These are phyloP conservation scores for Drosophila prosaltans DNA, from an alignment of 1,140 invertebrate species.

Conservation along the genomic window DNA sequence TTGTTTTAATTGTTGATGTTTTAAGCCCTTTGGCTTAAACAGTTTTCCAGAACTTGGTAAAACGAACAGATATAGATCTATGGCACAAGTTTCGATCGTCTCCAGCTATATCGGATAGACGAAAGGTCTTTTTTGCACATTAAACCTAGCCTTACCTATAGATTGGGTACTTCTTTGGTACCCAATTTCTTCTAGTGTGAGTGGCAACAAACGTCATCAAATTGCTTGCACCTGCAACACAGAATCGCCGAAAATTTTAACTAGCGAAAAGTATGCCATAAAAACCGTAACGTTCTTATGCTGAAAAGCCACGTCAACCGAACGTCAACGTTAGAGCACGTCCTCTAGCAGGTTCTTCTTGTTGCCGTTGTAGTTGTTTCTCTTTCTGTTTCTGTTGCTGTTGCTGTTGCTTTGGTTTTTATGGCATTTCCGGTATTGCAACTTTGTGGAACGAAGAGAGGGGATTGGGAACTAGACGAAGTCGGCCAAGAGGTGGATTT, in stretches of 20 bases:
- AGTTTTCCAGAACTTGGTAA: too few relatives aligned
- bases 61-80: too few relatives aligned
- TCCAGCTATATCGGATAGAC: too few relatives aligned
- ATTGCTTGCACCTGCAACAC: conserved; percentile 20
- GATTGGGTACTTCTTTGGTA: too few relatives aligned
- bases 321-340: conserved; percentile 15
- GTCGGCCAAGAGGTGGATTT: conserved; percentile 13
- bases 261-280: conserved; percentile 23
- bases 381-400: conserved; percentile 8
- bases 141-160: too few relatives aligned
- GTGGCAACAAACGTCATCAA: conserved; percentile 14
- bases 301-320: conserved; percentile 23
- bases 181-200: not conserved
- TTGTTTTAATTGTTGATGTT: not conserved
- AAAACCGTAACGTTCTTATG: conserved; percentile 19
- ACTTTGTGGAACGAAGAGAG: conserved; percentile 6
- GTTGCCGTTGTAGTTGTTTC: conserved; percentile 7
- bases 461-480: not conserved
- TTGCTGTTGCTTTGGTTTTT: conserved; percentile 15
- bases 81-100: too few relatives aligned
- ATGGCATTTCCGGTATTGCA: conserved; percentile 20
- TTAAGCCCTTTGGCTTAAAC: too few relatives aligned
- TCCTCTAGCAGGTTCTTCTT: not conserved
- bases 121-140: too few relatives aligned
- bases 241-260: conserved; percentile 18